Evolutionary conservation across 2,797 vertebrate species (phyloP).

Genomic region (Rhabdomys pumilio): DNA sequence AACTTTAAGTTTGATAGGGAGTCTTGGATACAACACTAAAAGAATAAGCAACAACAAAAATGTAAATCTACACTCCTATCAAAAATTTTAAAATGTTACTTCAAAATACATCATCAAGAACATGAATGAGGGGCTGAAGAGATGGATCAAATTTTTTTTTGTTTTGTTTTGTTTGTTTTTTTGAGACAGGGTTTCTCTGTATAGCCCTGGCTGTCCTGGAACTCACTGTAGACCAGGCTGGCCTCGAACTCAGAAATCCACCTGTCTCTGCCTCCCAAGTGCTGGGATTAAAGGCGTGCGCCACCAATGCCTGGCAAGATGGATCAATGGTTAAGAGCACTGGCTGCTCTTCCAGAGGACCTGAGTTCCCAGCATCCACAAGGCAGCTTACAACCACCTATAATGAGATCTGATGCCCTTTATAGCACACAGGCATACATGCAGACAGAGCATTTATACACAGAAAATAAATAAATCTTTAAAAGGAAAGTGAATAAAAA

Average conservation of each 20-base stretch:
- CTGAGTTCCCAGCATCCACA: neutral
- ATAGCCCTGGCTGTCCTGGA: no score
- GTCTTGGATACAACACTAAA: conserved; percentile 18
- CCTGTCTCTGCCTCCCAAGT: no score
- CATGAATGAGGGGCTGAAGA: neutral
- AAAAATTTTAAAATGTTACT: neutral
- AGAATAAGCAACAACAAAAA: neutral
- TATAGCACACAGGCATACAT: neutral
- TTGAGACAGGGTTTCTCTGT: no score
- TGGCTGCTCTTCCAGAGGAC: neutral
- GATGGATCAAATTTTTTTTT: no score
- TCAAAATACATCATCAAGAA: neutral
- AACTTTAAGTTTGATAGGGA: conserved; percentile 30
- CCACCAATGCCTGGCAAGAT: no score
- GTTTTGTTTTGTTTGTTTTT: no score
- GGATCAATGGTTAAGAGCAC: neutral
- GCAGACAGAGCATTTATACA: neutral
- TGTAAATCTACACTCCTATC: neutral
- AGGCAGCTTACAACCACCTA: neutral
- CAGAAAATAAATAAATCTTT: neutral
- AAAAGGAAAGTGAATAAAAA: neutral
- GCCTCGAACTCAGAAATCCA: no score
- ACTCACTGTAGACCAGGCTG: no score
- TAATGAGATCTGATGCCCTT: neutral
- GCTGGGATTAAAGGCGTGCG: no score